phyloP scores from a whole-genome alignment of 2,888 invertebrate genomes.

The Drepanosiphum platanoidis region DNA sequence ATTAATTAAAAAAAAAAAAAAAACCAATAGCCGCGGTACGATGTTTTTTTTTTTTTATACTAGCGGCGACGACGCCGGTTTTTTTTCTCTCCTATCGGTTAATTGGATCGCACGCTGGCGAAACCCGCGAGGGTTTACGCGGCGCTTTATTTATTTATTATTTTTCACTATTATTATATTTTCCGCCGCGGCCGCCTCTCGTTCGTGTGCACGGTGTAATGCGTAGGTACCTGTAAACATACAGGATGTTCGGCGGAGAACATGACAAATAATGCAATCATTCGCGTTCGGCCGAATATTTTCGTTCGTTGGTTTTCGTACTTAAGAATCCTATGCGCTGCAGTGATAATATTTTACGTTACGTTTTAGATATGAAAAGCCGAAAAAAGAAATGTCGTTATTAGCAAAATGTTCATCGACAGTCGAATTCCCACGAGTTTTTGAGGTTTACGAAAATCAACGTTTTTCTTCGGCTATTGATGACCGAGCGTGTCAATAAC shows the following conservation, averaged over 20 bases:
- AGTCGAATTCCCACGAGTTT: no score
- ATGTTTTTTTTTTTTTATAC: background rate
- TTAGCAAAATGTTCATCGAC: no score
- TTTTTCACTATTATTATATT: background rate
- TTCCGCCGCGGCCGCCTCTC: background rate
- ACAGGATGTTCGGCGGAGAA: background rate
- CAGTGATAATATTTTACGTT: no score
- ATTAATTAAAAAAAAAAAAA: slow-evolving; percentile 51
- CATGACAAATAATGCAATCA: no score
- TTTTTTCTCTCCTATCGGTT: slow-evolving; percentile 21
- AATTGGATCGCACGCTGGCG: slow-evolving; percentile 30
- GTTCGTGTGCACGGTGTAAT: background rate
- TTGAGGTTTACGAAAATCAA: no score
- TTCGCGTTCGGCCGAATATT: background rate
- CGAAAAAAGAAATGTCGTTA: no score
- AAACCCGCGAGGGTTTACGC: slow-evolving; percentile 28
- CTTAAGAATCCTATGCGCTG: no score
- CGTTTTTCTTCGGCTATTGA: no score
- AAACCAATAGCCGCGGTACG: background rate
- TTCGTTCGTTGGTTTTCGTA: no score
- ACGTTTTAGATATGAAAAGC: no score
- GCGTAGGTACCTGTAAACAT: background rate
- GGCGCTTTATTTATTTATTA: slow-evolving; percentile 13
- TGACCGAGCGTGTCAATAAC: no score
- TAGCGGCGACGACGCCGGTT: background rate